Base-by-base conservation (phyloP, 2,113 vertebrate species). In the Dendropsophus ebraccatus region DNA sequence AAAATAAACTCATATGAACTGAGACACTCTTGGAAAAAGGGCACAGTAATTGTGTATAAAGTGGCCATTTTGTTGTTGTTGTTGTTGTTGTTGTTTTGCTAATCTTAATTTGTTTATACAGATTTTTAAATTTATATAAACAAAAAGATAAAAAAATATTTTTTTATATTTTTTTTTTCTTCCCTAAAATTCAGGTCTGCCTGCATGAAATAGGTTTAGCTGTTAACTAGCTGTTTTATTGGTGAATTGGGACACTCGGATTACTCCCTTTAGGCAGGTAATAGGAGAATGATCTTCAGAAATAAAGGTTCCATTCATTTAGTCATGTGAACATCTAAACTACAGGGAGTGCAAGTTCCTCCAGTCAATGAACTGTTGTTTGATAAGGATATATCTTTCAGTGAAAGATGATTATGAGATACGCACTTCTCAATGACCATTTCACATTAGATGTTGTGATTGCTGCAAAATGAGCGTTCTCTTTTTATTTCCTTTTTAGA, bases 311-410 rank as follows among this genome's bases (percentile, higher is more conserved):
- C 78, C 35, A 87, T 87, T 87, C 85, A 87, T 87, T 81, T 87
- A 56, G 49, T 56, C 72, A 81, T 87, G 85, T 87, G 78, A 87
- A 87, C 77, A 87, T 74, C 85, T 87, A 80, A 81, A 81, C 85
- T 87, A 81, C 74, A 78, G 78, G 85, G 50, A 87, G 65, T 58
- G 67, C 85, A 60, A 80, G 85, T 87, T 87, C 77, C 76, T 16
- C 10, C 17, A 81, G 67, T 87, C 85, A 87, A 87, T 87, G 78
- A 81, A 35, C 85, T 87, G 85, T 87, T 87, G 85, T 87, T 72
- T 81, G 85, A 87, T 87, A 81, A 87, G 84, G 75, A 85, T 85
- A 85, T 87, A 87, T 81, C 85, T 81, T 87, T 87, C 85, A 87
- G 50, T 87, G 52, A 47, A 74, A 62, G 85, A 74, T 81, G 85